Evolutionary conservation across 2,888 invertebrate species (phyloP).

Genomic region (Strigamia transsilvanica): DNA sequence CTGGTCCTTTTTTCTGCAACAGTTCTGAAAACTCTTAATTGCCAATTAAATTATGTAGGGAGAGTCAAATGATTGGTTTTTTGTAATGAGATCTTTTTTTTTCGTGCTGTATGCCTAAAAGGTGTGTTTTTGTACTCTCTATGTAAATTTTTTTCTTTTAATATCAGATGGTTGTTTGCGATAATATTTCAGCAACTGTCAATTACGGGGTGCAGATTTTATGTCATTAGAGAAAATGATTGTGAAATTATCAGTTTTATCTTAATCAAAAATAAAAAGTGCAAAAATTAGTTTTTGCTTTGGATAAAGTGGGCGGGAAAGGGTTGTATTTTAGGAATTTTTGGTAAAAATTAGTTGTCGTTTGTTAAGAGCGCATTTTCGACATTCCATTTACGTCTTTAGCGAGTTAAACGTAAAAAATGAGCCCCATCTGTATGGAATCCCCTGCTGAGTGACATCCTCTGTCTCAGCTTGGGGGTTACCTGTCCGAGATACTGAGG

Average conservation of each 20-base stretch:
- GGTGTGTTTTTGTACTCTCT: background rate
- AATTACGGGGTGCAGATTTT: background rate
- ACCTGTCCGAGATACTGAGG: constrained; percentile 28
- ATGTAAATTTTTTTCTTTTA: background rate
- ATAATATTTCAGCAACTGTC: background rate
- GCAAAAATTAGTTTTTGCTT: background rate
- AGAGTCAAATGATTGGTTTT: constrained; percentile 15
- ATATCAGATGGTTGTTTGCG: background rate
- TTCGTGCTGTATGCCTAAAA: background rate
- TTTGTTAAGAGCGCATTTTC: background rate
- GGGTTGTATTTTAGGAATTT: background rate
- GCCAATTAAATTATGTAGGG: constrained; percentile 22
- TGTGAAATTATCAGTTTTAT: no score
- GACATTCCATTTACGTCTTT: constrained; percentile 23
- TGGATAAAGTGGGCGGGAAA: no score
- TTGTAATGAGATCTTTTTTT: background rate
- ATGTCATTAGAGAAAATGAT: no score
- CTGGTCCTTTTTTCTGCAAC: background rate
- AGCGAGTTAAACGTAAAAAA: constrained; percentile 1
- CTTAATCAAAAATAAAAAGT: no score
- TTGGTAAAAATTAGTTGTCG: background rate
- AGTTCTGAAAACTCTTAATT: constrained; percentile 28
- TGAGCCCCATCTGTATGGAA: constrained; percentile 9
- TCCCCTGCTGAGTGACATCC: constrained; percentile 38
- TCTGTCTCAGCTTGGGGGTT: constrained; percentile 46